These are phyloP conservation scores for Bombus waltoni DNA, from an alignment of 1,140 invertebrate species.

Conservation along the genomic window DNA sequence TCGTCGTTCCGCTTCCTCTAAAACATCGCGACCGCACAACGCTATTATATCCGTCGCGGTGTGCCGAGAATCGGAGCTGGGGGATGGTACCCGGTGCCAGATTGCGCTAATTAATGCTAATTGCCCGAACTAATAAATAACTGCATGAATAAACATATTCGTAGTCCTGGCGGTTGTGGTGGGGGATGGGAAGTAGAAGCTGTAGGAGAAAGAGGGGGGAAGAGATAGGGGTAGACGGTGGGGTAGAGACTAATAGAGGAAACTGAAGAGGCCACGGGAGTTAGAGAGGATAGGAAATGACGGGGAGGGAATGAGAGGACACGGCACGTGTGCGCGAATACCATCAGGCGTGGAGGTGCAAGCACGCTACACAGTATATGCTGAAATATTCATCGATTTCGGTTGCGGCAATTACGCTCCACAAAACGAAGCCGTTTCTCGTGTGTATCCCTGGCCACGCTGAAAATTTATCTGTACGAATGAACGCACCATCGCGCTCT, in stretches of 20 bases:
- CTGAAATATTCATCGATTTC: conserved; percentile 77
- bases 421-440: conserved; percentile 62
- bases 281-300: neutral
- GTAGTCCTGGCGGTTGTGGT: conserved; percentile 25
- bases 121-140: conserved; percentile 79
- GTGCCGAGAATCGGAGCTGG: conserved; percentile 32
- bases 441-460: conserved; percentile 47
- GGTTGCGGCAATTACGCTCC: conserved; percentile 60
- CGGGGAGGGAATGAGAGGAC: too few species aligned
- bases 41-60: conserved; percentile 52
- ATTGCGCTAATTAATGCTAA: conserved; percentile 81
- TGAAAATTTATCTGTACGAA: conserved; percentile 64
- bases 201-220: too few species aligned
- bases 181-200: neutral
- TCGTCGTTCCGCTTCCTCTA: conserved; percentile 32
- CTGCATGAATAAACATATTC: conserved; percentile 77
- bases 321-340: conserved; percentile 45
- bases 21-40: conserved; percentile 58
- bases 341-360: conserved; percentile 55
- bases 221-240: neutral
- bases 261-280: conserved; percentile 36
- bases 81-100: conserved; percentile 60
- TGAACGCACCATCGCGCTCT: conserved; percentile 35
- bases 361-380: conserved; percentile 46
- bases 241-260: conserved; percentile 44